Conservation (phyloP, 2,888 invertebrate species). For the Agonopterix subpropinquella region DNA sequence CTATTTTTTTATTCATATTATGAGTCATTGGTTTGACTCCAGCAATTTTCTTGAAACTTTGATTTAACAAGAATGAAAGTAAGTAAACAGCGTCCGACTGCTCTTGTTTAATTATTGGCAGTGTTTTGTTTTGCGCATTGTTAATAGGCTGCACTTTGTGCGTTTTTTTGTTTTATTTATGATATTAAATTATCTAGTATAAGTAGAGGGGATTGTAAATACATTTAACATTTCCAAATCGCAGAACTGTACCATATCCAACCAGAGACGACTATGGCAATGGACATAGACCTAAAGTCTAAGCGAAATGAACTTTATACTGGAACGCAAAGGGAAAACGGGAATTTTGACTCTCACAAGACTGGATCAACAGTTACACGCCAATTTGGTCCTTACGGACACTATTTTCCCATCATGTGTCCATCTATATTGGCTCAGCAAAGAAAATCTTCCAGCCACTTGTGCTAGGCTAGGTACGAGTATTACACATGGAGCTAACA, state of each 20-base stretch:
- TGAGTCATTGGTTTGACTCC: too few species aligned
- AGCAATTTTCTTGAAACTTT: too few species aligned
- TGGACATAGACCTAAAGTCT: conserved; percentile 55
- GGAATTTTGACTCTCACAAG: conserved; percentile 20
- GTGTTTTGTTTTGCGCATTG: too few species aligned
- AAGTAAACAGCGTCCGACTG: too few species aligned
- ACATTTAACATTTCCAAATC: conserved; percentile 12
- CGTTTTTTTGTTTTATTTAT: too few species aligned
- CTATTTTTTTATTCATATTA: background rate
- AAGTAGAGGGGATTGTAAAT: background rate
- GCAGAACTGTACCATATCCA: conserved; percentile 31
- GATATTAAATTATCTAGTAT: too few species aligned
- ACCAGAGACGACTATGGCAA: conserved; percentile 49
- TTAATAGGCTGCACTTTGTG: too few species aligned
- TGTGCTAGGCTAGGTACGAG: conserved; percentile 23
- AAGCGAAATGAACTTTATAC: conserved; percentile 45
- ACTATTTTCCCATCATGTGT: conserved; percentile 48
- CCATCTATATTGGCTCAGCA: conserved; percentile 40
- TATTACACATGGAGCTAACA: conserved; percentile 26
- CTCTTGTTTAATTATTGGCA: too few species aligned
- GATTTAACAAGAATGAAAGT: too few species aligned
- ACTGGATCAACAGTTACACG: conserved; percentile 7
- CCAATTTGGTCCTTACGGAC: conserved; percentile 31
- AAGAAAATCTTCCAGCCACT: conserved; percentile 31
- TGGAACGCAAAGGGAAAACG: conserved; percentile 53